Evolutionary conservation across 2,797 vertebrate species (phyloP).

Genomic region (Crenichthys baileyi): DNA sequence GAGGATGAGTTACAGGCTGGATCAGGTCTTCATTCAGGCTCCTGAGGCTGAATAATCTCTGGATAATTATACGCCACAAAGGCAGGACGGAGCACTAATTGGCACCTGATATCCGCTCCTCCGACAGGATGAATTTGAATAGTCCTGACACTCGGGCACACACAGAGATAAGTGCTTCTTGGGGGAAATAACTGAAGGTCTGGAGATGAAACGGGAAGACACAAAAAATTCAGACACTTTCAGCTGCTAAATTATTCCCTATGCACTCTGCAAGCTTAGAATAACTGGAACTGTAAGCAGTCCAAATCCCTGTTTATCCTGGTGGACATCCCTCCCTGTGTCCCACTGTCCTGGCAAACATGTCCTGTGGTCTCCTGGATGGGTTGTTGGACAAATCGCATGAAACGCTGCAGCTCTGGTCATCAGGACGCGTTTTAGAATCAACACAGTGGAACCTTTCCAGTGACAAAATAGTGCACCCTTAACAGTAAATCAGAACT

Average conservation of each 20-base stretch:
- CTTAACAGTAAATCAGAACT: no score
- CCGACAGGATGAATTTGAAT: slow-evolving; percentile 46
- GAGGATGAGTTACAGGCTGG: slow-evolving; percentile 38
- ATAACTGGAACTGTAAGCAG: not conserved
- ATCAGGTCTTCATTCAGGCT: slow-evolving; percentile 58
- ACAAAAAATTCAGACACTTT: slow-evolving; percentile 21
- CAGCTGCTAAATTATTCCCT: slow-evolving; percentile 13
- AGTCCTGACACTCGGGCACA: slow-evolving; percentile 46
- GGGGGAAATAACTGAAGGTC: slow-evolving; percentile 32
- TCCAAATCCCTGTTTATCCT: not conserved
- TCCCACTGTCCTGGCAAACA: no score
- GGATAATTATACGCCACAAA: slow-evolving; percentile 58
- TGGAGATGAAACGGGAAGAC: slow-evolving; percentile 20
- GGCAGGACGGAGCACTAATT: slow-evolving; percentile 57
- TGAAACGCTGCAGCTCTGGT: no score
- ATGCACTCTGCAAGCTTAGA: not conserved
- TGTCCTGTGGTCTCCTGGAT: no score
- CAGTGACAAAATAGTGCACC: no score
- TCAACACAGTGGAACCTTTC: no score
- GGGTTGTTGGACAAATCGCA: no score
- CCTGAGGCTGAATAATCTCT: slow-evolving; percentile 54
- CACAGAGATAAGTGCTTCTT: slow-evolving; percentile 42
- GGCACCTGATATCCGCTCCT: slow-evolving; percentile 59
- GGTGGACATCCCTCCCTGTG: no score
- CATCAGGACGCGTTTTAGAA: no score